Percentiles rank a stretch among this genome's conserved stretches.
Conservation (phyloP, 2,113 vertebrate species). For the Heteronetta atricapilla region DNA sequence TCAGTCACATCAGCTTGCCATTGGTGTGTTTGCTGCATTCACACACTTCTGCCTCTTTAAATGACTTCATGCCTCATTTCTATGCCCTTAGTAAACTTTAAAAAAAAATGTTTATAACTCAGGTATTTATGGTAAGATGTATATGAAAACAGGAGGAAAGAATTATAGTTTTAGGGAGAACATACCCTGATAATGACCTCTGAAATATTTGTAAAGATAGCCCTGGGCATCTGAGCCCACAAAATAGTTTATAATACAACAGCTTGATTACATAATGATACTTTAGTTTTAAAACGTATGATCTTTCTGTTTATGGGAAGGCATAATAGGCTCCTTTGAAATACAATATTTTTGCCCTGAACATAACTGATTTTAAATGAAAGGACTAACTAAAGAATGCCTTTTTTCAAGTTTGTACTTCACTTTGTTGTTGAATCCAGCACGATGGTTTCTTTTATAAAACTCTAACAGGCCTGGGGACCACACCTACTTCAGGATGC, state of each 20-base stretch:
- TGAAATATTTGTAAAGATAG: slow-evolving; percentile 74
- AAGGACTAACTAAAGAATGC: slow-evolving; percentile 66
- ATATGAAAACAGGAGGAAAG: slow-evolving; percentile 60
- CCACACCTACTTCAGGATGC: slow-evolving; percentile 49
- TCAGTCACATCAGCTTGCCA: background rate
- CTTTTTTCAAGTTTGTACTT: slow-evolving; percentile 59
- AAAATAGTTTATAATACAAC: slow-evolving; percentile 74
- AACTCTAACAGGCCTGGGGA: slow-evolving; percentile 26
- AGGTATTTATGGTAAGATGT: slow-evolving; percentile 56
- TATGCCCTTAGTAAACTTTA: background rate
- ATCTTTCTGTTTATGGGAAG: slow-evolving; percentile 72
- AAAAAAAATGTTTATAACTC: slow-evolving; percentile 29
- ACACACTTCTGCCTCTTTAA: background rate
- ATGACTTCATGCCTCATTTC: background rate
- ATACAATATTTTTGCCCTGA: slow-evolving; percentile 70
- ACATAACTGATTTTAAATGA: slow-evolving; percentile 73
- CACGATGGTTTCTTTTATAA: slow-evolving; percentile 42
- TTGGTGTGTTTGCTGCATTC: background rate
- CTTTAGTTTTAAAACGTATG: slow-evolving; percentile 70
- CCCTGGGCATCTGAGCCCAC: slow-evolving; percentile 70
- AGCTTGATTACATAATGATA: slow-evolving; percentile 74
- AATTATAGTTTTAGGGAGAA: slow-evolving; percentile 66
- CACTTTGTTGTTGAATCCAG: slow-evolving; percentile 60
- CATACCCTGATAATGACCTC: slow-evolving; percentile 67
- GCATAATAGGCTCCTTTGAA: slow-evolving; percentile 71